Conservation (phyloP, 2,888 invertebrate genomes). For the Nemurella pictetii region DNA sequence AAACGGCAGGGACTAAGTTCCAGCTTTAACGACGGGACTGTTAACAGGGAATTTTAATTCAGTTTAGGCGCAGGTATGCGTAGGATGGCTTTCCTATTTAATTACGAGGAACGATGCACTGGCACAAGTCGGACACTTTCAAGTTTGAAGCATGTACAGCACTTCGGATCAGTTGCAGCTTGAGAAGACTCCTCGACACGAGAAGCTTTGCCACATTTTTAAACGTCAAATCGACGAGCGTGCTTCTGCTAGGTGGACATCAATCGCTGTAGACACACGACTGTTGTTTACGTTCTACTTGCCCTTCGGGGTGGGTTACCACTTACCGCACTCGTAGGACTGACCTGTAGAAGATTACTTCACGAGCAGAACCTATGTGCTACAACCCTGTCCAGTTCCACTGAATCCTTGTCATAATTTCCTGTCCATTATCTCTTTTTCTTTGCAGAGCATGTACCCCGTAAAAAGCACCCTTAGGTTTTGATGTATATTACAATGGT, state of each 20-base stretch:
- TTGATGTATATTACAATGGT: neutral
- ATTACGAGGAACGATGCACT: slow-evolving; percentile 3
- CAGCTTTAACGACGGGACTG: slow-evolving; percentile 23
- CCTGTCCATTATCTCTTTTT: slow-evolving; percentile 11
- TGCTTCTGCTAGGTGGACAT: neutral
- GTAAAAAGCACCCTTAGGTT: neutral
- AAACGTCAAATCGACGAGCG: neutral
- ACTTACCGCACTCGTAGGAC: neutral
- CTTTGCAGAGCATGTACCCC: slow-evolving; percentile 33
- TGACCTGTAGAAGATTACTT: too few relatives aligned
- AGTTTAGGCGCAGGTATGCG: slow-evolving; percentile 21
- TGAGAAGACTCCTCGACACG: neutral
- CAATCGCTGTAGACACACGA: neutral
- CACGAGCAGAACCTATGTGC: neutral
- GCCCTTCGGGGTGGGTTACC: neutral
- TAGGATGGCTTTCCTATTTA: neutral
- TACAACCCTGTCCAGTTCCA: neutral
- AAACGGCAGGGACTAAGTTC: slow-evolving; percentile 30
- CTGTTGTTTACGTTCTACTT: neutral
- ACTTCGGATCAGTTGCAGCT: neutral
- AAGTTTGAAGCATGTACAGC: slow-evolving; percentile 24
- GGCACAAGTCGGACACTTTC: slow-evolving; percentile 8
- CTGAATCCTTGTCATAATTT: neutral
- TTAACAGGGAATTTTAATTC: slow-evolving; percentile 1
- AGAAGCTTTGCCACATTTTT: neutral